Conservation (phyloP, 2,888 invertebrate genomes). For the Nesidiocoris tenuis region DNA sequence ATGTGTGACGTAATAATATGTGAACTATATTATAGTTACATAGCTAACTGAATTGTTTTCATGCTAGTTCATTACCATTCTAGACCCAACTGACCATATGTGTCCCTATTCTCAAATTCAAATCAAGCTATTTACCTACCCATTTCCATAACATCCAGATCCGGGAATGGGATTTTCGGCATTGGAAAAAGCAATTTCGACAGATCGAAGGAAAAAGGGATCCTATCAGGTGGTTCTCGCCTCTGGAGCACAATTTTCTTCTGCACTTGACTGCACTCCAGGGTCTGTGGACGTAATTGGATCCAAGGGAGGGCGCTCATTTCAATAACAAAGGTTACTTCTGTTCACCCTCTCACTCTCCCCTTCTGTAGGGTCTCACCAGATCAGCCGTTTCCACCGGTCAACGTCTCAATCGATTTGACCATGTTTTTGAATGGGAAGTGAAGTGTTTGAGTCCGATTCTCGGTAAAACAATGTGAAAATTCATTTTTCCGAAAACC, state of each 20-base stretch:
- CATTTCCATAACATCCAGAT: not conserved
- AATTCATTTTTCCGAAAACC: too few relatives aligned
- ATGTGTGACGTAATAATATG: too few relatives aligned
- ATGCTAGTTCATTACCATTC: too few relatives aligned
- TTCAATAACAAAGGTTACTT: not conserved
- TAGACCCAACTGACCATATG: too few relatives aligned
- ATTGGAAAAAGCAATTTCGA: not conserved
- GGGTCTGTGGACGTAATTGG: slow-evolving; percentile 16
- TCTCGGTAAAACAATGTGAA: too few relatives aligned
- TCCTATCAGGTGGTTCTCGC: not conserved
- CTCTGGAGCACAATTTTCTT: not conserved
- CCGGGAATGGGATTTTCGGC: not conserved
- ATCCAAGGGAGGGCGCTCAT: not conserved
- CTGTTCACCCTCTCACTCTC: not conserved
- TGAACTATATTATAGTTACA: too few relatives aligned
- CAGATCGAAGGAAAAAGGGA: not conserved
- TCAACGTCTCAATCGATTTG: not conserved
- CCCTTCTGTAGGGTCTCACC: not conserved
- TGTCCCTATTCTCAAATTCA: too few relatives aligned
- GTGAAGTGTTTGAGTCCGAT: not conserved
- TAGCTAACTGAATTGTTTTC: too few relatives aligned
- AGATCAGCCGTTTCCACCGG: not conserved
- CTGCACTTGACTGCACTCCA: slow-evolving; percentile 28
- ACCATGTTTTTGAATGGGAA: not conserved
- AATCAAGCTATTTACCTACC: too few relatives aligned